Base-by-base conservation (phyloP, 2,113 vertebrate species). In the Neodon shergylaensis region DNA sequence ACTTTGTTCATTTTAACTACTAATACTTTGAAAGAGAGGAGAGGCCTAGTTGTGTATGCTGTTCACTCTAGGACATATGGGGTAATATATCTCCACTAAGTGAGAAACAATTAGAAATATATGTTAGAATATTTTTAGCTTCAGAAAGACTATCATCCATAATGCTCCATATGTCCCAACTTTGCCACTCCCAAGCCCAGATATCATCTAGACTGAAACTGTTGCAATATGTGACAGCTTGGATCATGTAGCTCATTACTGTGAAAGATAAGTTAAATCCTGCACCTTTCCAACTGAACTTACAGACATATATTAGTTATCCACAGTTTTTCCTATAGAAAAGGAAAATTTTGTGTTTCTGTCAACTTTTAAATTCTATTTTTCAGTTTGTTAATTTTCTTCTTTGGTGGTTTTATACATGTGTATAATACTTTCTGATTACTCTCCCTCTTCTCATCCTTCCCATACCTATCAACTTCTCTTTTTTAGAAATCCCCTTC, bases 101-200 rank as follows among this genome's bases (percentile, higher is more conserved):
- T 44, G 93, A 84, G n/a, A 96, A 90, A 85, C 61, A 96, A 91
- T 44, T 61, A 7, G 39, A 95, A 94, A 86, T 81, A 66, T 86
- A 54, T 79, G 86, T 88, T 84, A 84, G 52, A 16, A 52, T 58
- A 93, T 94, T 95, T 88, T 16, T 58, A 90, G 28, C 26, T 85
- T 77, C 7, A 92, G 90, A 94, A 87, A 95, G 42, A 92, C 5
- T 90, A 26, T 7, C 10, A 65, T 92, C 79, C 8, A 28, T 84
- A 77, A 49, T 58, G 49, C 3, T 88, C 42, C 76, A 52, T 81
- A 90, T 88, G 58, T 77, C 44, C 54, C 83, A 88, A 13, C 10
- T 68, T 33, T 10, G 12, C 0, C 88, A 9, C 26, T 28, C 7
- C 68, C 12, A 17, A 13, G 3, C 74, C 2, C 17, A 26, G 31